phyloP scores from a whole-genome alignment of 2,888 invertebrate genomes.

The Linyphia triangularis region DNA sequence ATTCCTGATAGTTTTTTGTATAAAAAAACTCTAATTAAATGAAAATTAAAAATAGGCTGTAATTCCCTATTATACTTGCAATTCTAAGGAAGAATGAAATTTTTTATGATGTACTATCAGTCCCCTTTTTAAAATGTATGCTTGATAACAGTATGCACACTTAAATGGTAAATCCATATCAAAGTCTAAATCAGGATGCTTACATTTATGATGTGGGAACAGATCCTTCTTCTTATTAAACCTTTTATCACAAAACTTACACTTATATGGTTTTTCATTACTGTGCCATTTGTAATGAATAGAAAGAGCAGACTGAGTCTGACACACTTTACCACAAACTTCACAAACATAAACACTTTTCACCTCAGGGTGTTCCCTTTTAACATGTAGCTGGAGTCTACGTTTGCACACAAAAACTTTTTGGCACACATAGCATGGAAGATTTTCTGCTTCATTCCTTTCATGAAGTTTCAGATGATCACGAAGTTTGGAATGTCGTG shows the following conservation, averaged over 20 bases:
- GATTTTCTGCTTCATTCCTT: no score
- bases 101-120: background rate
- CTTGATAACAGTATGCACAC: constrained; percentile 1
- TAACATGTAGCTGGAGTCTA: background rate
- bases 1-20: no score
- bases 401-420: background rate
- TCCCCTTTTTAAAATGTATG: background rate
- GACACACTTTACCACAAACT: constrained; percentile 3
- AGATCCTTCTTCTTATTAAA: constrained; percentile 10
- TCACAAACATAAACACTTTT: background rate
- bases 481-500: background rate
- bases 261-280: constrained; percentile 1
- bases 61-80: no score
- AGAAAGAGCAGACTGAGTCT: background rate
- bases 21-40: no score
- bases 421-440: background rate
- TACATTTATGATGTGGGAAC: background rate
- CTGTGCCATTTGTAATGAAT: constrained; percentile 31
- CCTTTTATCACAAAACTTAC: constrained; percentile 20
- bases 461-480: background rate
- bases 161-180: background rate
- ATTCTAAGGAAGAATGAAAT: no score
- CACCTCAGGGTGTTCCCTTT: background rate
- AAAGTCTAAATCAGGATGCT: background rate
- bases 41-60: no score